phyloP scores from a whole-genome alignment of 37 sponge, comb jelly and placozoan genomes.

The Corticium candelabrum region DNA sequence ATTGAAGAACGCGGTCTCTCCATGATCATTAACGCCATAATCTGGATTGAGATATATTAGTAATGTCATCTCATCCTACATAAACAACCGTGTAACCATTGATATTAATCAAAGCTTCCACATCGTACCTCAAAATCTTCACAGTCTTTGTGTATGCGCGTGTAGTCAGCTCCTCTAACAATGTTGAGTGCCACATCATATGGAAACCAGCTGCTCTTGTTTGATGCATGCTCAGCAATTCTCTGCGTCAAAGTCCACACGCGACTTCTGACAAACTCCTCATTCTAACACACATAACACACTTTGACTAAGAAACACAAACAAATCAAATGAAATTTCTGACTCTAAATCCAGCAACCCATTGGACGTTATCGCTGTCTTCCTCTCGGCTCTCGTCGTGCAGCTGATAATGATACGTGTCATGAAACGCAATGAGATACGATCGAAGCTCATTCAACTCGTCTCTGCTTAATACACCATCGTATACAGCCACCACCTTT shows the following conservation, averaged over 20 bases:
- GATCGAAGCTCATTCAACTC: not conserved
- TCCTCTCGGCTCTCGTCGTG: not conserved
- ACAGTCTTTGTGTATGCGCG: slow-evolving; percentile 10
- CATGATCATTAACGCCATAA: not conserved
- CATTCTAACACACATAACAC: not conserved
- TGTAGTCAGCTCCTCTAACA: not conserved
- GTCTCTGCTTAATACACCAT: not conserved
- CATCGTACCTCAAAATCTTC: not conserved
- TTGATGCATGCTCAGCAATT: not conserved
- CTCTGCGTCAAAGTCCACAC: not conserved
- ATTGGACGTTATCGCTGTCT: slow-evolving; percentile 7
- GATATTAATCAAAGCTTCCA: no score
- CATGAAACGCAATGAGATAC: not conserved
- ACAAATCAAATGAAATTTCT: not conserved
- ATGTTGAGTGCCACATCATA: slow-evolving; percentile 14
- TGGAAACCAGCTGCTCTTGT: slow-evolving; percentile 8
- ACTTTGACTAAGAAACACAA: not conserved
- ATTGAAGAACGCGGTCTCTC: not conserved
- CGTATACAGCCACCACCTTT: not conserved
- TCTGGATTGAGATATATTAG: slow-evolving; percentile 3
- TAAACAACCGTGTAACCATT: no score
- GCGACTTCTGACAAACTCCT: not conserved
- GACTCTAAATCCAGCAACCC: slow-evolving; percentile 1
- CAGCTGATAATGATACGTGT: not conserved
- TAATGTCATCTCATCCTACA: not conserved